phyloP scores from a whole-genome alignment of 2,888 invertebrate genomes.

The Eurois occulta region DNA sequence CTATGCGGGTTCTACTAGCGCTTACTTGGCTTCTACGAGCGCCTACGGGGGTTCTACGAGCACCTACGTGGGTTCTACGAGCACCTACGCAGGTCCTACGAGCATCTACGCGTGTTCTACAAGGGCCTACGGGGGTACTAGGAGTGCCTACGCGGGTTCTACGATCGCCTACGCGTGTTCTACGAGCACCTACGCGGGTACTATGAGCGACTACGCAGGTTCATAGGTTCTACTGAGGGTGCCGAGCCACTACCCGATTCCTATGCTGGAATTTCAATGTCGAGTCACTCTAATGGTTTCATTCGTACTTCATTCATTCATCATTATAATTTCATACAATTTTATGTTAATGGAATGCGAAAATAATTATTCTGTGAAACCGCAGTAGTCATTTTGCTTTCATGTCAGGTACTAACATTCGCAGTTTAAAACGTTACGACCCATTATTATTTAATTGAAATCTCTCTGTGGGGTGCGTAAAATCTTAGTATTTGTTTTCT shows the following conservation, averaged over 20 bases:
- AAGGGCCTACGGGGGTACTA: background rate
- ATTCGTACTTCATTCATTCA: background rate
- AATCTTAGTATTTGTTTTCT: background rate
- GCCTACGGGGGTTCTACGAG: background rate
- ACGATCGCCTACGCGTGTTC: background rate
- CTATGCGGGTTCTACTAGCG: background rate
- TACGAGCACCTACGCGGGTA: background rate
- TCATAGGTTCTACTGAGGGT: background rate
- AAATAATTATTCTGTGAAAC: background rate
- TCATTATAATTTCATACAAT: background rate
- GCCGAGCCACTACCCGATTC: background rate
- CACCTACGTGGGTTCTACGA: background rate
- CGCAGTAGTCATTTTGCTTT: background rate
- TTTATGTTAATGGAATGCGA: background rate
- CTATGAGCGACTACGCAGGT: no score
- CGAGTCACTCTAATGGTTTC: background rate
- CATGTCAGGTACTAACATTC: constrained; percentile 4
- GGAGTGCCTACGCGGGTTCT: background rate
- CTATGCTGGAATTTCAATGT: background rate
- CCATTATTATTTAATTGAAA: constrained; percentile 15
- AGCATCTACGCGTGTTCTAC: background rate
- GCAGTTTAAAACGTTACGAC: constrained; percentile 4
- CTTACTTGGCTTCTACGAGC: background rate
- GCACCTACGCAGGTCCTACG: background rate
- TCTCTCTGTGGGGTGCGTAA: constrained; percentile 2